Conservation (phyloP, 2,888 invertebrate genomes). For the Neria commutata region DNA sequence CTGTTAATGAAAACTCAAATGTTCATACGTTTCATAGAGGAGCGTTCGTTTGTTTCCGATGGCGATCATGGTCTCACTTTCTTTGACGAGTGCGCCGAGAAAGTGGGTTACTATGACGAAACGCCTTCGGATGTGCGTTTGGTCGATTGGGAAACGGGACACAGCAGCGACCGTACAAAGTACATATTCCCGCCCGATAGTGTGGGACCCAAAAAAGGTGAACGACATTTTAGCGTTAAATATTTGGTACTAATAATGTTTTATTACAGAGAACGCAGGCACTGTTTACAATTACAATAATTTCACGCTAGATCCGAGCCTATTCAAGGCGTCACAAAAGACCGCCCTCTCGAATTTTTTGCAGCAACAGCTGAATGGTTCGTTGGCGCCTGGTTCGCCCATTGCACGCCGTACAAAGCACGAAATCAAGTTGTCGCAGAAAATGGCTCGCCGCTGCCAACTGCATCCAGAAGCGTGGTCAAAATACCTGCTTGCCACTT, state of each 20-base stretch:
- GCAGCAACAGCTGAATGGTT: conserved; percentile 58
- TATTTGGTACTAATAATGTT: not conserved
- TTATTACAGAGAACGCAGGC: conserved; percentile 36
- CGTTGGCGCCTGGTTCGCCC: conserved; percentile 78
- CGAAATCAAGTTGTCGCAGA: conserved; percentile 90
- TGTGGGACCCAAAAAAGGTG: conserved; percentile 37
- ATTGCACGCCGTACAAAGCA: conserved; percentile 94
- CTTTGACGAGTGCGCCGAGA: conserved; percentile 96
- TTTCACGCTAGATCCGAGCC: conserved; percentile 69
- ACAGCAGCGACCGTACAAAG: conserved; percentile 88
- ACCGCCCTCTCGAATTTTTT: conserved; percentile 51
- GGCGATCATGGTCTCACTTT: conserved; percentile 94
- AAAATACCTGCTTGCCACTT: conserved; percentile 84
- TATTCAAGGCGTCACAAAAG: conserved; percentile 62
- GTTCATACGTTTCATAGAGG: conserved; percentile 98
- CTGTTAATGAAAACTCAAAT: conserved; percentile 92
- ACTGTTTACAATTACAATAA: conserved; percentile 65
- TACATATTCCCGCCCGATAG: conserved; percentile 94
- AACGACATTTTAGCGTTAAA: conserved; percentile 39
- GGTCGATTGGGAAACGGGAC: conserved; percentile 80
- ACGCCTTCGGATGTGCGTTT: conserved; percentile 67
- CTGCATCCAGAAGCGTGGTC: conserved; percentile 89
- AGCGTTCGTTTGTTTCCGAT: conserved; percentile 97
- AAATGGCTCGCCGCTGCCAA: conserved; percentile 67
- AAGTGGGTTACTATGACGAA: conserved; percentile 67